Conservation (phyloP, 2,888 invertebrate genomes). For the Lissonota sp. region DNA sequence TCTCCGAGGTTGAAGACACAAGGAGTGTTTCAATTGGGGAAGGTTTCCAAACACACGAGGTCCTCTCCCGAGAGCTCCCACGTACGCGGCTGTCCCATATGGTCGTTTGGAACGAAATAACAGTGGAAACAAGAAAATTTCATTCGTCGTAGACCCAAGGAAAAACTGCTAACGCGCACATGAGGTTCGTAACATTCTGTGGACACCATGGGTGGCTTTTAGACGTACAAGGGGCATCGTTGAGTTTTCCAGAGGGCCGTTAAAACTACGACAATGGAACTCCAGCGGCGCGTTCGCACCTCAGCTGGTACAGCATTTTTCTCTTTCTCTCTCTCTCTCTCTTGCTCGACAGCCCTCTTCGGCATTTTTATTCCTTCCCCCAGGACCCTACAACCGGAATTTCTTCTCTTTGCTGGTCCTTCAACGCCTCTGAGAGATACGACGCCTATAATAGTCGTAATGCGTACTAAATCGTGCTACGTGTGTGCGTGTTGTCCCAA, state of each 20-base stretch:
- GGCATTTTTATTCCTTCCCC: constrained; percentile 31
- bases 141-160: not conserved
- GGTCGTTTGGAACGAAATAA: constrained; percentile 39
- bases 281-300: constrained; percentile 75
- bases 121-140: constrained; percentile 28
- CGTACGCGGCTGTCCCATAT: constrained; percentile 21
- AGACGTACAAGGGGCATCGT: constrained; percentile 24
- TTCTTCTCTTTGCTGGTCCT: constrained; percentile 44
- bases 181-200: constrained; percentile 13
- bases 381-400: constrained; percentile 36
- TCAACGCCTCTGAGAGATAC: constrained; percentile 36
- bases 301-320: constrained; percentile 55
- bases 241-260: constrained; percentile 56
- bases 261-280: constrained; percentile 63
- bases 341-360: constrained; percentile 21
- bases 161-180: not conserved
- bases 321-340: constrained; percentile 47
- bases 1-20: constrained; percentile 12
- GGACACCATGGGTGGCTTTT: constrained; percentile 62
- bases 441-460: constrained; percentile 25
- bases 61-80: constrained; percentile 22
- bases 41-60: constrained; percentile 2
- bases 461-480: constrained; percentile 1
- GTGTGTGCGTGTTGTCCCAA: constrained; percentile 36
- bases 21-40: constrained; percentile 14